Conservation (phyloP, 2,888 invertebrate species). For the Andrena praecox region DNA sequence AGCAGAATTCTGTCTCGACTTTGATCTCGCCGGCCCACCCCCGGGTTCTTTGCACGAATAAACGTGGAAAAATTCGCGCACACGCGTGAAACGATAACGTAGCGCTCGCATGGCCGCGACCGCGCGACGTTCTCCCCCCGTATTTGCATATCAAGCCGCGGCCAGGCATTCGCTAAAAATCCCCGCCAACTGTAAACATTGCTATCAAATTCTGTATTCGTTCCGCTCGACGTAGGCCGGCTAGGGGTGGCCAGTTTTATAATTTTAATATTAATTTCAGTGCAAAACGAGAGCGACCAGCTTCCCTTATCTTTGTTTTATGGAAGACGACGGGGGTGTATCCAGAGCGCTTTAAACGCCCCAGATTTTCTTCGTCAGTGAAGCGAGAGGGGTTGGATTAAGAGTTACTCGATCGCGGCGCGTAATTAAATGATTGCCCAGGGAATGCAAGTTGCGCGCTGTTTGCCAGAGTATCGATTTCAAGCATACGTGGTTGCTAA, state of each 20-base stretch:
- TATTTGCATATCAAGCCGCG: conserved; percentile 51
- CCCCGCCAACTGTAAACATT: conserved; percentile 22
- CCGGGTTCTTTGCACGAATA: conserved; percentile 64
- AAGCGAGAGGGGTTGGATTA: neutral
- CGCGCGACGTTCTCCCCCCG: neutral
- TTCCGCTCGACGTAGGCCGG: neutral
- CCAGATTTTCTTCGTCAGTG: neutral
- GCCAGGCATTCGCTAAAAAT: conserved; percentile 34
- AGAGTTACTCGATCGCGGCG: neutral
- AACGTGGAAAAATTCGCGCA: conserved; percentile 34
- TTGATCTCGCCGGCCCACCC: conserved; percentile 62
- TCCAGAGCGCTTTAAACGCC: neutral
- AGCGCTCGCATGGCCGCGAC: conserved; percentile 53
- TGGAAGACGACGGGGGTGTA: neutral
- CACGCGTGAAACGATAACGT: conserved; percentile 61
- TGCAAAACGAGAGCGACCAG: neutral
- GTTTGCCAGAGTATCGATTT: neutral
- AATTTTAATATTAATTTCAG: conserved; percentile 30
- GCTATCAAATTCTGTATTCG: conserved; percentile 36
- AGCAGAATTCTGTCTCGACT: conserved; percentile 71
- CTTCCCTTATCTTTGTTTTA: neutral
- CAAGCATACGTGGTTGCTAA: neutral
- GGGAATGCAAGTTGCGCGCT: neutral
- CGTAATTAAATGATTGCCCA: neutral
- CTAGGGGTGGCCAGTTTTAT: conserved; percentile 20